Conservation (phyloP, 2,113 vertebrate genomes). For the Chamaea fasciata region DNA sequence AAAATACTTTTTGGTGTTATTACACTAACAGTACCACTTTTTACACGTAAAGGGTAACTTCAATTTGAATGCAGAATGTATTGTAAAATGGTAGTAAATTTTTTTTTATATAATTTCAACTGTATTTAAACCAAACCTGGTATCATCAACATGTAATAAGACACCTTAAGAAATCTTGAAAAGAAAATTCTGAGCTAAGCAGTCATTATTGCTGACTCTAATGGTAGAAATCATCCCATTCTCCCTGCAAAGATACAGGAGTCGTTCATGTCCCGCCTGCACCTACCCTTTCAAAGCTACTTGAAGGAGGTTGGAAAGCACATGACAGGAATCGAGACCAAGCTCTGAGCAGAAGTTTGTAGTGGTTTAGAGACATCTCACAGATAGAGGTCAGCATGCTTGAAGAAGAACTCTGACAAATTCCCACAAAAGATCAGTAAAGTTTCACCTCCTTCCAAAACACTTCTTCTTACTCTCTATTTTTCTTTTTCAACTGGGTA, state of each 20-base stretch:
- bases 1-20: not conserved
- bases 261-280: not conserved
- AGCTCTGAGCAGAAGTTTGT: not conserved
- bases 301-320: not conserved
- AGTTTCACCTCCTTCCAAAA: not conserved
- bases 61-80: not conserved
- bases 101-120: not conserved
- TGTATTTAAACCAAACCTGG: not conserved
- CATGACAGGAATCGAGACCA: not conserved
- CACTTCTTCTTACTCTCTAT: not conserved
- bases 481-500: not conserved
- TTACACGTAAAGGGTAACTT: not conserved
- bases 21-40: not conserved
- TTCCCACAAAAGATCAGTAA: not conserved
- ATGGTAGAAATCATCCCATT: not conserved
- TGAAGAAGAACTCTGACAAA: not conserved
- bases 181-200: not conserved
- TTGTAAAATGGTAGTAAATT: not conserved
- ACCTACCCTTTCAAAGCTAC: not conserved
- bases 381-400: rapidly evolving
- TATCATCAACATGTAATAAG: not conserved
- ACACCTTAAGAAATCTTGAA: not conserved
- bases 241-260: not conserved
- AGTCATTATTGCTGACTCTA: not conserved
- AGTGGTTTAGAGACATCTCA: not conserved